Percentiles rank a stretch among this genome's conserved stretches.
These are phyloP conservation scores for Pterocles gutturalis DNA, from an alignment of 2,113 vertebrate species.

Conservation along the genomic window DNA sequence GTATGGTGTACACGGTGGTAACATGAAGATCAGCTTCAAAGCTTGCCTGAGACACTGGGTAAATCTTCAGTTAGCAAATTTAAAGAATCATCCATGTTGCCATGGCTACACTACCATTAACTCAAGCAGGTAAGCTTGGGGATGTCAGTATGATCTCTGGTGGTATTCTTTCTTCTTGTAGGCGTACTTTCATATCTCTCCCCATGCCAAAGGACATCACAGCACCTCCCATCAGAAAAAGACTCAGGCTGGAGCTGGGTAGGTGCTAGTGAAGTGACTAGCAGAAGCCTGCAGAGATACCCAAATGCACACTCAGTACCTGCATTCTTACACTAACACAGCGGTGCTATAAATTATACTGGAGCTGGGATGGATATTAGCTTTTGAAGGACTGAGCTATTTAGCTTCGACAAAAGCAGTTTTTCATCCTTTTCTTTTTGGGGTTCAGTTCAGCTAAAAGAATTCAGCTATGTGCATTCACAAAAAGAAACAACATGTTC, in stretches of 20 bases:
- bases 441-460: neutral
- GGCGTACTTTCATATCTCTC: neutral
- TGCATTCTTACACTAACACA: neutral
- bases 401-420: neutral
- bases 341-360: neutral
- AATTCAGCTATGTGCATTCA: neutral
- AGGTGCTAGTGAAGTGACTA: neutral
- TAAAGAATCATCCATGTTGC: neutral
- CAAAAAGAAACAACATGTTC: neutral
- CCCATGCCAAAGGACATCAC: neutral
- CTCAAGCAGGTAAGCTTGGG: neutral
- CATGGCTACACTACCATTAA: neutral
- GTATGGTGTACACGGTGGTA: neutral
- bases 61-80: neutral
- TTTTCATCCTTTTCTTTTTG: neutral
- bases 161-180: neutral
- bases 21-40: neutral
- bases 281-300: accelerated
- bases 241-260: neutral
- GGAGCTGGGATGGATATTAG: neutral
- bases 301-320: neutral
- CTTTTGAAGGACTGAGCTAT: neutral
- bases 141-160: neutral
- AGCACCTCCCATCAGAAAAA: neutral
- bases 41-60: neutral